A percentile compares a stretch with the other conserved stretches of the same genome.
phyloP scores from a whole-genome alignment of 2,113 vertebrate species.

The Myotis brandtii region DNA sequence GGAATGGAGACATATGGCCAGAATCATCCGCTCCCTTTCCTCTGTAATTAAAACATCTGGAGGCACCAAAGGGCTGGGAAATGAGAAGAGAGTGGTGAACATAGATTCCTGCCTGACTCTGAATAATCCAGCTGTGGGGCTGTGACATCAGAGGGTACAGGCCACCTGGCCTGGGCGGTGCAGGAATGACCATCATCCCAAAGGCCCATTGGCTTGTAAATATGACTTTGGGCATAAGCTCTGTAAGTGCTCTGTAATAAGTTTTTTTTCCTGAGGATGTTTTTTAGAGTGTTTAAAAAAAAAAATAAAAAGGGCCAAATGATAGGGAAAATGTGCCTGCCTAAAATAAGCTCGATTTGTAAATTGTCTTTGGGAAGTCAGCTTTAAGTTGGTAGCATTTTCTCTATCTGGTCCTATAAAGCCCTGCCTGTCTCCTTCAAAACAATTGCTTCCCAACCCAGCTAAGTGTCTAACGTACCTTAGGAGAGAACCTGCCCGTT shows the following conservation, averaged over 20 bases:
- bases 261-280: constrained; percentile 60
- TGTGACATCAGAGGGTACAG: constrained; percentile 63
- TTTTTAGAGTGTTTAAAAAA: constrained; percentile 67
- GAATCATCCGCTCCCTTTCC: constrained; percentile 95
- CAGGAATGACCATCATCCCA: not conserved
- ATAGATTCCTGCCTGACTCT: constrained; percentile 60
- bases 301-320: constrained; percentile 61
- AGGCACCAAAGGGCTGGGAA: constrained; percentile 85
- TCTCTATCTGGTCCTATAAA: not conserved
- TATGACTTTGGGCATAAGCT: not conserved
- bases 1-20: constrained; percentile 95
- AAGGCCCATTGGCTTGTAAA: constrained; percentile 11
- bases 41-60: constrained; percentile 98
- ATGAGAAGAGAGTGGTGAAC: constrained; percentile 69
- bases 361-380: not conserved
- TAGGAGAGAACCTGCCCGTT: not conserved
- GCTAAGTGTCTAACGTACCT: not conserved
- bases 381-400: not conserved
- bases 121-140: constrained; percentile 80
- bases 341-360: not conserved
- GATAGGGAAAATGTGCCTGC: constrained; percentile 37
- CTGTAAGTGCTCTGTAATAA: constrained; percentile 51
- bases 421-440: not conserved
- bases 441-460: not conserved
- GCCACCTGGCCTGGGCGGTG: not conserved